Evolutionary conservation across 2,888 invertebrate genomes (phyloP).

Genomic region (Pemphredon lugubris): DNA sequence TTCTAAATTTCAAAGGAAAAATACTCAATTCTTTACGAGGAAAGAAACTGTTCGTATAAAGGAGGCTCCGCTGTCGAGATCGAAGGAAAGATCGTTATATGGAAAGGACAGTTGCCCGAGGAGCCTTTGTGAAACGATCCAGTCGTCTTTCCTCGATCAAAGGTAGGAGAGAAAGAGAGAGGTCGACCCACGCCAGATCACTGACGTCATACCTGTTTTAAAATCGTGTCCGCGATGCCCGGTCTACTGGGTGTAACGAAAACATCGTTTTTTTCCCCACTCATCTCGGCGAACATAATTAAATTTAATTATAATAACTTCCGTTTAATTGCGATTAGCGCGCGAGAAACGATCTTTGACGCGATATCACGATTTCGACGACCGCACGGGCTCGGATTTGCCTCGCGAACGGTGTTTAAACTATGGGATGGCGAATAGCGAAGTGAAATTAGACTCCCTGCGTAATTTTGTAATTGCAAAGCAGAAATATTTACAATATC

Average conservation of each 20-base stretch:
- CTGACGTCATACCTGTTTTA: conserved; percentile 55
- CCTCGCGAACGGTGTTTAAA: no score
- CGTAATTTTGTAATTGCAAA: no score
- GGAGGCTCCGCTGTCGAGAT: conserved; percentile 44
- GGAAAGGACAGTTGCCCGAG: conserved; percentile 53
- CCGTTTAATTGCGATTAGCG: no score
- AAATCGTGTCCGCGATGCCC: conserved; percentile 43
- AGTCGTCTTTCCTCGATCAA: conserved; percentile 38
- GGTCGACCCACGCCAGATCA: conserved; percentile 49
- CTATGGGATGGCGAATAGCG: no score
- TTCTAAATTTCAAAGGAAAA: no score
- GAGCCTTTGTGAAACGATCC: conserved; percentile 41
- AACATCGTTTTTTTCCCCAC: not conserved
- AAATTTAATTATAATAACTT: no score
- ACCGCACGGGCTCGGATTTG: no score
- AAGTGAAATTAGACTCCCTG: no score
- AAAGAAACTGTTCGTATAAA: no score
- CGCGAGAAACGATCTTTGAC: no score
- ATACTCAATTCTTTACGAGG: conserved; percentile 20
- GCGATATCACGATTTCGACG: no score
- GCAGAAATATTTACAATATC: no score
- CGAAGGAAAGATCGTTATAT: conserved; percentile 52
- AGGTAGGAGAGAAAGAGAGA: conserved; percentile 1
- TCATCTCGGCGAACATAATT: not conserved
- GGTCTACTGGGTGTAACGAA: conserved; percentile 6